Conservation (phyloP, 2,113 vertebrate genomes). For the Psittacula cyanocephala region DNA sequence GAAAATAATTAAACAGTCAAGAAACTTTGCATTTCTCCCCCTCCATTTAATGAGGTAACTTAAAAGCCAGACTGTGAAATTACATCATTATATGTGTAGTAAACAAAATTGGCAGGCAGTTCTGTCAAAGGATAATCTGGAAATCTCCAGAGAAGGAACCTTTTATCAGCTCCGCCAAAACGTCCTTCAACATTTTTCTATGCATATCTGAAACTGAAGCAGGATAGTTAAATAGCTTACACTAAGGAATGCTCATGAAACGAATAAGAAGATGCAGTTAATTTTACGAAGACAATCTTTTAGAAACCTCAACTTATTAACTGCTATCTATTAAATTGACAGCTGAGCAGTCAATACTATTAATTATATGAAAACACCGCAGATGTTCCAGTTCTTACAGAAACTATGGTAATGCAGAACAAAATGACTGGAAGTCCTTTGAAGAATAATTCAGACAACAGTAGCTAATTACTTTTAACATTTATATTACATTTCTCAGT, state of each 20-base stretch:
- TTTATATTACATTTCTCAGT: conserved; percentile 68
- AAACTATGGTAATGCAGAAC: background rate
- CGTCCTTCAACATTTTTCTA: background rate
- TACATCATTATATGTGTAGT: background rate
- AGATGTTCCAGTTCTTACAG: background rate
- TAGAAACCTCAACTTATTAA: conserved; percentile 24
- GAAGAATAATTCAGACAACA: conserved; percentile 51
- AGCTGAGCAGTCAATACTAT: conserved; percentile 64
- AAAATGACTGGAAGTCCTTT: conserved; percentile 14
- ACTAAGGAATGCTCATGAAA: background rate
- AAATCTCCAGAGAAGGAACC: background rate
- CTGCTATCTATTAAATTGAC: conserved; percentile 49
- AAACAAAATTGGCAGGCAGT: background rate
- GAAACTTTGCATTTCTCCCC: background rate
- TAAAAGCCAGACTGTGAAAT: background rate
- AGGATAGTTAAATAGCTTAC: background rate
- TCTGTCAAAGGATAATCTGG: background rate
- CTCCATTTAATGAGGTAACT: background rate
- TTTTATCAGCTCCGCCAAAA: background rate
- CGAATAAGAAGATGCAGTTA: conserved; percentile 38
- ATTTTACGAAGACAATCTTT: conserved; percentile 54
- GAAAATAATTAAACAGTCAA: background rate
- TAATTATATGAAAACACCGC: conserved; percentile 53
- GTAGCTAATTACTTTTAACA: conserved; percentile 40
- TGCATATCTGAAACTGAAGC: background rate